Conservation (phyloP, 2,113 vertebrate species). For the Zosterops lateralis region DNA sequence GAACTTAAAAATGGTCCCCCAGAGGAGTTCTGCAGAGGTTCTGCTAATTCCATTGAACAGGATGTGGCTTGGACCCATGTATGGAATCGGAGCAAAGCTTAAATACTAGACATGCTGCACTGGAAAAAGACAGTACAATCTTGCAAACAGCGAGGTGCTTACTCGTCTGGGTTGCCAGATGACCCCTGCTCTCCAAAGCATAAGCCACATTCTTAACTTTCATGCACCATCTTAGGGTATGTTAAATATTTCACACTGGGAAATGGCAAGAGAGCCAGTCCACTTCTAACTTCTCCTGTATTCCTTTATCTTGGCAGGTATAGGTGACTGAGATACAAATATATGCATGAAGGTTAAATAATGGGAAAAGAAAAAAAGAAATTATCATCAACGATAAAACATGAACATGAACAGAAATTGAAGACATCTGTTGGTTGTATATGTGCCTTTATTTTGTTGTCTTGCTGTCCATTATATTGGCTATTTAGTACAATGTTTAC, state of each 20-base stretch:
- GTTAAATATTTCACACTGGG: background rate
- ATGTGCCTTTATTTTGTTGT: background rate
- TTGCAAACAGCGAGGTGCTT: background rate
- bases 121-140: background rate
- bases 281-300: background rate
- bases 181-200: background rate
- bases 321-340: background rate
- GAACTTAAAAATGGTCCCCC: slow-evolving; percentile 28
- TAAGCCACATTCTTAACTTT: background rate
- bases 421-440: background rate
- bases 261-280: background rate
- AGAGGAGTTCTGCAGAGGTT: slow-evolving; percentile 2
- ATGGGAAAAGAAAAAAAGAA: background rate
- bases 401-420: background rate
- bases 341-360: background rate
- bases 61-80: slow-evolving; percentile 47
- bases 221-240: background rate
- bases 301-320: background rate
- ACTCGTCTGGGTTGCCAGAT: background rate
- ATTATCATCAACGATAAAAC: background rate
- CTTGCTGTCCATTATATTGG: background rate
- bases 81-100: background rate
- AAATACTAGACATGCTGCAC: background rate
- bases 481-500: background rate
- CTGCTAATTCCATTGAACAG: slow-evolving; percentile 11